Evolutionary conservation across 2,797 vertebrate genomes (phyloP).

Genomic region (Enteromius radiatus): DNA sequence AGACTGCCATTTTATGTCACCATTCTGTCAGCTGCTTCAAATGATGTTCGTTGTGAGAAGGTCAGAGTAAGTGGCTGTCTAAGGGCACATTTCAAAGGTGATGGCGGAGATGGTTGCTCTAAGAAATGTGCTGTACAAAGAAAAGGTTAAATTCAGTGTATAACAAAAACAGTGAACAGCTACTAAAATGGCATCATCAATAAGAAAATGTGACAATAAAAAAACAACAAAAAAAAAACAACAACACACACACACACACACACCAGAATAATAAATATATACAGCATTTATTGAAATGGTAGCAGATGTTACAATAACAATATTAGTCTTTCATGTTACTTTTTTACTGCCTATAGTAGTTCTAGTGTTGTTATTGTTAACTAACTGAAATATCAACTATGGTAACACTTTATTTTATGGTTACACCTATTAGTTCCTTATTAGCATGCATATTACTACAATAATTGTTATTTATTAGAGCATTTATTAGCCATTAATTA

Average conservation of each 20-base stretch:
- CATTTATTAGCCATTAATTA: too few species aligned
- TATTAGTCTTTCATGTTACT: neutral
- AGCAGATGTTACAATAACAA: neutral
- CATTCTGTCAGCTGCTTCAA: slow-evolving; percentile 59
- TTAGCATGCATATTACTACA: too few species aligned
- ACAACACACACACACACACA: too few species aligned
- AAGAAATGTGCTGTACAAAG: slow-evolving; percentile 37
- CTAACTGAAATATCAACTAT: too few species aligned
- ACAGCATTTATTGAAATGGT: neutral
- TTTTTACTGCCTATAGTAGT: neutral
- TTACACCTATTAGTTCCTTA: too few species aligned
- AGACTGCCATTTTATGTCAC: slow-evolving; percentile 62
- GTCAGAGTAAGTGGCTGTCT: slow-evolving; percentile 58
- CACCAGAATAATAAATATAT: neutral
- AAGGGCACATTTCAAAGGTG: slow-evolving; percentile 49
- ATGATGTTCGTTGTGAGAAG: slow-evolving; percentile 67
- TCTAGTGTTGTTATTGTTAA: neutral
- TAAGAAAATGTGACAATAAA: neutral
- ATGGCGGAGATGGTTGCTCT: slow-evolving; percentile 42
- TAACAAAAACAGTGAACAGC: neutral
- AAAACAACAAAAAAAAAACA: too few species aligned
- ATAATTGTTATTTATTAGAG: too few species aligned
- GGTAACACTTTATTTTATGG: too few species aligned
- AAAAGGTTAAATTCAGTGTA: slow-evolving; percentile 24
- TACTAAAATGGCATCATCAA: slow-evolving; percentile 4